Evolutionary conservation across 1,140 invertebrate genomes (phyloP).

Genomic region (Metopolophium dirhodum): DNA sequence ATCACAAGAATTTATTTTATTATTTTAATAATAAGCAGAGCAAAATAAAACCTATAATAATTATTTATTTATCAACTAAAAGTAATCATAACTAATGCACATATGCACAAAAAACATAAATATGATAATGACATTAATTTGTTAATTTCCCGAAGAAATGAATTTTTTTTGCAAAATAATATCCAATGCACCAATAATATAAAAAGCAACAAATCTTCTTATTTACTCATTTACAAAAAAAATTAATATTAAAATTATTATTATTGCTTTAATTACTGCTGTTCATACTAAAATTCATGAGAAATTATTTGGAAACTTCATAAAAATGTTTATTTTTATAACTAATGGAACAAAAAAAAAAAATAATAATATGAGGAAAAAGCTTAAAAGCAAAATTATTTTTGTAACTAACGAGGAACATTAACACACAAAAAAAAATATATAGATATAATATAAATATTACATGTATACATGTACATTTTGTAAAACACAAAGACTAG

Average conservation of each 20-base stretch:
- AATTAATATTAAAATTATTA: constrained; percentile 31
- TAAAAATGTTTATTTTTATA: constrained; percentile 38
- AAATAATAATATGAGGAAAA: constrained; percentile 46
- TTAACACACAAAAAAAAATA: constrained; percentile 56
- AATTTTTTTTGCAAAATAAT: constrained; percentile 33
- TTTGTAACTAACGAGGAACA: constrained; percentile 57
- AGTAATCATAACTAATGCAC: constrained; percentile 35
- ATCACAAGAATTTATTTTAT: constrained; percentile 28
- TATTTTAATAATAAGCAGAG: constrained; percentile 48
- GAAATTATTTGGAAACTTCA: constrained; percentile 27
- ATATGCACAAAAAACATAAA: constrained; percentile 20
- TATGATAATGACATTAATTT: constrained; percentile 33
- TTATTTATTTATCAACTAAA: constrained; percentile 52
- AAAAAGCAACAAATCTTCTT: constrained; percentile 27
- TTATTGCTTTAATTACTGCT: constrained; percentile 51
- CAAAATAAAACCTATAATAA: constrained; percentile 52
- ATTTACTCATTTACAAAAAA: constrained; percentile 47
- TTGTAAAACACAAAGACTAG: constrained; percentile 57
- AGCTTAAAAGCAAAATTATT: constrained; percentile 53
- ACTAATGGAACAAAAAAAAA: constrained; percentile 41
- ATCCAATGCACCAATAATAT: constrained; percentile 50
- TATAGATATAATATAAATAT: constrained; percentile 44
- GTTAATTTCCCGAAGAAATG: constrained; percentile 48
- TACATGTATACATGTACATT: constrained; percentile 39
- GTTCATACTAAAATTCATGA: constrained; percentile 41